Evolutionary conservation across 2,888 invertebrate species (phyloP), one percentile per base, ranked within the genome.

Genomic region (Agrochola circellaris): DNA sequence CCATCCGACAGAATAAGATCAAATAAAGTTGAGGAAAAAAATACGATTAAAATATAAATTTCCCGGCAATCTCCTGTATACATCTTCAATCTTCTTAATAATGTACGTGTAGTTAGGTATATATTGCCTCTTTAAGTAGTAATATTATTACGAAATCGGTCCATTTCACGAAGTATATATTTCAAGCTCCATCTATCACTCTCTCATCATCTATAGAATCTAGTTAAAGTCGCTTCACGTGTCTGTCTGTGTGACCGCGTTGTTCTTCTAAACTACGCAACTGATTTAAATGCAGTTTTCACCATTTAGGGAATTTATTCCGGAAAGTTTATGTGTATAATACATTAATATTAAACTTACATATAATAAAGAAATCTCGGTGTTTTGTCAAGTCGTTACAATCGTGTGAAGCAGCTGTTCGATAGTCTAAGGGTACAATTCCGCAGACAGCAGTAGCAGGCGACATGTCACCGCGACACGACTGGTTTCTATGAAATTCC

Each of bases 21-120:
- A 67, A 69, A 73, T n/a, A n/a, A 26, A 51, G 17, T 26, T 4
- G 34, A 42, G 61, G 54, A 76, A 68, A 75, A 70, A 67, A 51
- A 67, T 61, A 13, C 48, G 66, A 73, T 70, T 64, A 75, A 75
- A 79, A 68, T 51, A 54, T 26, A 70, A 23, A 62, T 73, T 76
- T 83, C 60, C 62, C 11, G 34, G 8, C 56, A 80, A 83, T 83
- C 80, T 83, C 83, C 83, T 56, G 45, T 64, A 42, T 51, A 71
- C 26, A 65, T 76, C 26, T 75, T 66, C 72, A 65, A 82, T 79
- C 71, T 67, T 58, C 51, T 42, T 15, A 26, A 23, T n/a, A 42
- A 23, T 45, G 23, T 51, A 60, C n/a, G 17, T 69, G 42, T 68
- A 61, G 15, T 9, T 38, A n/a, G 42, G 15, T n/a, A 7, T 17